Conservation (phyloP, 2,888 invertebrate genomes). For the Acleris literana region DNA sequence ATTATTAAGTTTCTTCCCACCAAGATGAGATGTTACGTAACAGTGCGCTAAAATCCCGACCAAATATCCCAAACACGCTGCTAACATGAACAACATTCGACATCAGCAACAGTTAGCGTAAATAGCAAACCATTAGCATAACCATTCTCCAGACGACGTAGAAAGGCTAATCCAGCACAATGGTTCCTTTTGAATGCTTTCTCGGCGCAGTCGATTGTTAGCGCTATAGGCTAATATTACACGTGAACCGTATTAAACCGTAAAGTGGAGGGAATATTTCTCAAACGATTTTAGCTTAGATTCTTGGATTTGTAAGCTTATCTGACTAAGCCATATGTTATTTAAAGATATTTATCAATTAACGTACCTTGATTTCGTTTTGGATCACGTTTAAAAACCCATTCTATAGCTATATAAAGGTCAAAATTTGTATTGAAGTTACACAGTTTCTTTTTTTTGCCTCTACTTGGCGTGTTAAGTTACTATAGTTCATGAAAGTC, state of each 20-base stretch:
- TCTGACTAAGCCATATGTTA: no score
- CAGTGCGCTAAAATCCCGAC: not conserved
- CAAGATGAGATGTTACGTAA: not conserved
- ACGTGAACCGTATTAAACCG: conserved; percentile 18
- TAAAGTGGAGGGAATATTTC: conserved; percentile 16
- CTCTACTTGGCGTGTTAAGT: no score
- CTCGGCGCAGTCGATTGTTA: conserved; percentile 54
- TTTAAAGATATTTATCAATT: no score
- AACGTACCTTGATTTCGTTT: no score
- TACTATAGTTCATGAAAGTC: no score
- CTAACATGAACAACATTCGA: conserved; percentile 4
- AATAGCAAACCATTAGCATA: conserved; percentile 55
- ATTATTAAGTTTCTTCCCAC: no score
- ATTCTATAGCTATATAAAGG: no score
- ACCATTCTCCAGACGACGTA: conserved; percentile 42
- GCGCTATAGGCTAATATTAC: conserved; percentile 37
- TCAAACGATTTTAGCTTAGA: not conserved
- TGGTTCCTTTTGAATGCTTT: conserved; percentile 59
- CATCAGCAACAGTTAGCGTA: conserved; percentile 41
- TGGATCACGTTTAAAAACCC: no score
- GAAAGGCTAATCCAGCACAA: conserved; percentile 55
- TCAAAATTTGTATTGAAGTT: no score
- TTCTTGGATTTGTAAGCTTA: not conserved
- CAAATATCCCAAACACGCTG: not conserved
- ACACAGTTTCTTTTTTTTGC: no score